phyloP scores from a whole-genome alignment of 2,797 vertebrate species.

The Gephyroberyx darwinii region DNA sequence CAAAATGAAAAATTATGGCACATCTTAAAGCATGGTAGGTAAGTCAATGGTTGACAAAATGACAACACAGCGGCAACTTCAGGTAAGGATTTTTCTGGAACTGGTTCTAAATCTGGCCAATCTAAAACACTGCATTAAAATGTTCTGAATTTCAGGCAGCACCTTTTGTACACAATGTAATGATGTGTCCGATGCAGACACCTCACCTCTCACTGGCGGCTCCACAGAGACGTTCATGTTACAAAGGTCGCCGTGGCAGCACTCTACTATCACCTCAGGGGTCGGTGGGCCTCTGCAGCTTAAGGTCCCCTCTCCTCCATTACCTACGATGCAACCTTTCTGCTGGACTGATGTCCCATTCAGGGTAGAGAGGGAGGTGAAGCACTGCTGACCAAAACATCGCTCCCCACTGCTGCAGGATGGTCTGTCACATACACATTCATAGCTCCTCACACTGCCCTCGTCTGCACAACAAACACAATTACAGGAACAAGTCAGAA shows the following conservation, averaged over 20 bases:
- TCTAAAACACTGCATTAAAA: not conserved
- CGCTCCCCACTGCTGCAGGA: slow-evolving; percentile 83
- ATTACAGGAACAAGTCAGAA: slow-evolving; percentile 6
- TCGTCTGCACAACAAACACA: slow-evolving; percentile 78
- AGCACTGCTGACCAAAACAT: slow-evolving; percentile 91
- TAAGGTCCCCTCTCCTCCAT: slow-evolving; percentile 75
- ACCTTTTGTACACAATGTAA: not conserved
- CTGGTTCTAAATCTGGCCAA: not conserved
- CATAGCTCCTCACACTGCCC: slow-evolving; percentile 74
- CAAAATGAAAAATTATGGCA: not conserved
- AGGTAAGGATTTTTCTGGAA: not conserved
- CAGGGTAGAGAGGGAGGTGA: slow-evolving; percentile 85
- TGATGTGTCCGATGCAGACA: not conserved
- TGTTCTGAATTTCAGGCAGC: not conserved
- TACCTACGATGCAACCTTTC: slow-evolving; percentile 90
- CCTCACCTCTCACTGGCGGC: slow-evolving; percentile 85
- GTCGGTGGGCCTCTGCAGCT: slow-evolving; percentile 84
- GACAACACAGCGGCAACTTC: not conserved
- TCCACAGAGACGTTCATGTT: slow-evolving; percentile 91
- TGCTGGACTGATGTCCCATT: slow-evolving; percentile 86
- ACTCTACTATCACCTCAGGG: slow-evolving; percentile 87
- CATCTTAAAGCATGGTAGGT: not conserved
- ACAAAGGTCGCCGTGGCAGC: slow-evolving; percentile 92
- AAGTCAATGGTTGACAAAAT: not conserved
- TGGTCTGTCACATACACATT: slow-evolving; percentile 89